phyloP scores from a whole-genome alignment of 2,113 vertebrate species.

The Spermophilus dauricus region DNA sequence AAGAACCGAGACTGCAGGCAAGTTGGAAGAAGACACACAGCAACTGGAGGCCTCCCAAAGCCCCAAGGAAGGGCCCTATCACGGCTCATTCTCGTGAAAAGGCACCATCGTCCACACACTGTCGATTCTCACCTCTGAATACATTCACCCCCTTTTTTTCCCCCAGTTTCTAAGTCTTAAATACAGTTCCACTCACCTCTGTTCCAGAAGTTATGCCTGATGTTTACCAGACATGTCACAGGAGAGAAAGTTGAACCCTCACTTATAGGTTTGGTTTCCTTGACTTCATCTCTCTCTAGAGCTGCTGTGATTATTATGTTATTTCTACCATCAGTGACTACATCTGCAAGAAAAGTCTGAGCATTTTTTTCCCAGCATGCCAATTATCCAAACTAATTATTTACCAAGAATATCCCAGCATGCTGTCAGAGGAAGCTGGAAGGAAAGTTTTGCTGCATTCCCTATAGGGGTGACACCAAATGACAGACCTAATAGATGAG shows the following conservation, averaged over 20 bases:
- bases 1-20: not conserved
- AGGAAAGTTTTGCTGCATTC: slow-evolving; percentile 17
- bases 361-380: not conserved
- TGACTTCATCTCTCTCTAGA: slow-evolving; percentile 39
- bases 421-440: slow-evolving; percentile 13
- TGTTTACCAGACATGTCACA: not conserved
- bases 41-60: not conserved
- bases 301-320: not conserved
- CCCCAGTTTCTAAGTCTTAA: not conserved
- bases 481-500: not conserved
- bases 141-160: not conserved
- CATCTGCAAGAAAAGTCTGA: not conserved
- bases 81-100: not conserved
- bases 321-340: not conserved
- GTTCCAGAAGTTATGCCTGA: not conserved
- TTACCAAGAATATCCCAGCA: not conserved
- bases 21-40: not conserved
- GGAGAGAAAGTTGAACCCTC: not conserved
- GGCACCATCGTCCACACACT: not conserved
- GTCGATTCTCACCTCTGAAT: not conserved
- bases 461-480: not conserved
- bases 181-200: not conserved
- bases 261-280: slow-evolving; percentile 14
- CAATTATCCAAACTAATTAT: slow-evolving; percentile 56
- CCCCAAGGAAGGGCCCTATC: not conserved